Evolutionary conservation across 2,888 invertebrate genomes (phyloP), one percentile per base, ranked within the genome.

Genomic region (Sicus ferrugineus): DNA sequence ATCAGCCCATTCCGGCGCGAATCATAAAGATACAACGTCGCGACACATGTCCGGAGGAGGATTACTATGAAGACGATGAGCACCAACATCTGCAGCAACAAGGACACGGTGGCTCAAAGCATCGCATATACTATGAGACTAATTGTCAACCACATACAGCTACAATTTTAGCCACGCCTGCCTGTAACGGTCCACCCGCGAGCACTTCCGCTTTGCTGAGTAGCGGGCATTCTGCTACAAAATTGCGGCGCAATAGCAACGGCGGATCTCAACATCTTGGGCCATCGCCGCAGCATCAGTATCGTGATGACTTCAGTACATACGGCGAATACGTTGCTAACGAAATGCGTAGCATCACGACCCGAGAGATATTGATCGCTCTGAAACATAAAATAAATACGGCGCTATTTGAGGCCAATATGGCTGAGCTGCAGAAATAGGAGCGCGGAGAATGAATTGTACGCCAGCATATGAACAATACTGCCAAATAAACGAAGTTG

Each of bases 301-400:
- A 52, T 14, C 80, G 89, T 71, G 89, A 89, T 76, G 89, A 89
- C 71, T 88, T 87, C 76, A 80, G 87, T 11, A 87, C 88, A 0
- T 89, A 89, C 65, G 89, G 89, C 7, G 89, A 89, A 81, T 89
- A 89, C 73, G 83, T 89, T 67, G 89, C 89, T 1, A 89, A 89
- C 76, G 89, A 89, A 77, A 81, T 89, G 74, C 83, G 89, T 6
- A 88, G 87, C 46, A 82, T 89, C 21, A 87, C 86, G 78, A 88
- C 87, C 23, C 86, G 89, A 58, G 88, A 88, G 75, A 87, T 88
- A 70, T 78, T 89, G 14, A 79, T 88, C 5, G 85, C 89, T 3
- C 86, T 88, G 0, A 89, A 89, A 76, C 89, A 89, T 77, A 89
- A 89, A 78, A 89, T 89, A 70, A 88, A 89, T 76, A 89, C 89